Percentiles rank a stretch among this genome's conserved stretches.
Evolutionary conservation across 2,888 invertebrate genomes (phyloP).

Genomic region (Linnaemya tessellans): DNA sequence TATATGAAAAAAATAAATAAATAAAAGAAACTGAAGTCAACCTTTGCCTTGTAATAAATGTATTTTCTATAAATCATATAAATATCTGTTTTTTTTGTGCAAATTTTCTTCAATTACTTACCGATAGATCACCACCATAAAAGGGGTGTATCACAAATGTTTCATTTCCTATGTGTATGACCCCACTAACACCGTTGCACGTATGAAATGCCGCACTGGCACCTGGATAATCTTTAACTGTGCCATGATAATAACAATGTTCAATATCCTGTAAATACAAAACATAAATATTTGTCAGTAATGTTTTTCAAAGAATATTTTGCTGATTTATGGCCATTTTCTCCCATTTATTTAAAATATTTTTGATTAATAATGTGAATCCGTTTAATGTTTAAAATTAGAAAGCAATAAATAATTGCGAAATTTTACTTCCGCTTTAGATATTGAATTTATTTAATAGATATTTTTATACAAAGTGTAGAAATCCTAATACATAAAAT

Average conservation of each 20-base stretch:
- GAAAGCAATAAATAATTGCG: slow-evolving; percentile 4
- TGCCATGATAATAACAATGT: slow-evolving; percentile 99
- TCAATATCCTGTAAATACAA: slow-evolving; percentile 91
- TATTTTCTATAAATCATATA: slow-evolving; percentile 7
- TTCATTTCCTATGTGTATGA: slow-evolving; percentile 98
- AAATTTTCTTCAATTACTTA: slow-evolving; percentile 85
- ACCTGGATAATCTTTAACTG: slow-evolving; percentile 97
- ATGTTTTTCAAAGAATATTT: not conserved
- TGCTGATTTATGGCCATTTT: slow-evolving; percentile 5
- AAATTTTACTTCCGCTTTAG: slow-evolving; percentile 3
- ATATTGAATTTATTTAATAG: not conserved
- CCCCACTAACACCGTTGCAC: slow-evolving; percentile 98
- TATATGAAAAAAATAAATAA: too few relatives aligned
- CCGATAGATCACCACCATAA: slow-evolving; percentile 97
- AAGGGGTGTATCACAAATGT: slow-evolving; percentile 99
- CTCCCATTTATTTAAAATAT: not conserved
- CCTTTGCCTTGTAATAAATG: not conserved
- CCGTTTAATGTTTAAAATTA: not conserved
- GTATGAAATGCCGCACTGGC: slow-evolving; percentile 98
- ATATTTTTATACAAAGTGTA: not conserved
- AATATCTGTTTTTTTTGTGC: slow-evolving; percentile 18
- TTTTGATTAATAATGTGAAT: not conserved
- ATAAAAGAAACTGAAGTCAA: not conserved
- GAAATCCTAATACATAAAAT: too few relatives aligned
- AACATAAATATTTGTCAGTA: slow-evolving; percentile 49